Percentiles rank a stretch among this genome's conserved stretches.
Conservation (phyloP, 2,888 invertebrate genomes). For the Cerceris rybyensis region DNA sequence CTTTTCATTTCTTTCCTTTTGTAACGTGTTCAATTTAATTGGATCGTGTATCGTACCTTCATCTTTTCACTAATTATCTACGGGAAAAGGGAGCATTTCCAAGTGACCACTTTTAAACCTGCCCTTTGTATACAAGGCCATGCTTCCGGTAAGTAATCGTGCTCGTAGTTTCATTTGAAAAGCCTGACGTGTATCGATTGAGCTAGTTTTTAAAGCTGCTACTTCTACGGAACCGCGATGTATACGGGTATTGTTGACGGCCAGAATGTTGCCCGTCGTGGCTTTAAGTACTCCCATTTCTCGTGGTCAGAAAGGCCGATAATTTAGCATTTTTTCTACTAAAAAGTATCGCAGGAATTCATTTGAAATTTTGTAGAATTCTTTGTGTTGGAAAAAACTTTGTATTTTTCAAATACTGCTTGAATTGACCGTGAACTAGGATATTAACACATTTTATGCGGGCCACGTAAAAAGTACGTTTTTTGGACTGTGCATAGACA, state of each 20-base stretch:
- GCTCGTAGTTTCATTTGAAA: background rate
- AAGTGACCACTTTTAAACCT: constrained; percentile 15
- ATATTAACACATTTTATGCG: no score
- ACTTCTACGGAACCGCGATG: background rate
- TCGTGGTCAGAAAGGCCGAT: no score
- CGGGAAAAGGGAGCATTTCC: constrained; percentile 3
- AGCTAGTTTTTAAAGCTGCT: background rate
- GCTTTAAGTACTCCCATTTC: no score
- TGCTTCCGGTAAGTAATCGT: background rate
- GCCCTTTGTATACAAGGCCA: constrained; percentile 5
- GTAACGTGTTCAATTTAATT: constrained; percentile 31
- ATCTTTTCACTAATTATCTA: constrained; percentile 30
- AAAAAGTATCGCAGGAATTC: no score
- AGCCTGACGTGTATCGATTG: constrained; percentile 4
- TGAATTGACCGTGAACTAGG: no score
- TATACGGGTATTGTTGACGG: background rate
- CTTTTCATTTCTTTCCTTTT: constrained; percentile 33
- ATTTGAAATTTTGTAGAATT: no score
- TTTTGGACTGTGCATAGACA: no score
- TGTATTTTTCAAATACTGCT: no score
- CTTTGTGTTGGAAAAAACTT: no score
- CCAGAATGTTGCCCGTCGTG: no score
- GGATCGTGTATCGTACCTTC: constrained; percentile 22
- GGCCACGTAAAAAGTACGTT: no score
- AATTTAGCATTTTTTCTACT: no score